Base-by-base conservation (phyloP, 2,888 invertebrate genomes). In the Drosophila cognata region DNA sequence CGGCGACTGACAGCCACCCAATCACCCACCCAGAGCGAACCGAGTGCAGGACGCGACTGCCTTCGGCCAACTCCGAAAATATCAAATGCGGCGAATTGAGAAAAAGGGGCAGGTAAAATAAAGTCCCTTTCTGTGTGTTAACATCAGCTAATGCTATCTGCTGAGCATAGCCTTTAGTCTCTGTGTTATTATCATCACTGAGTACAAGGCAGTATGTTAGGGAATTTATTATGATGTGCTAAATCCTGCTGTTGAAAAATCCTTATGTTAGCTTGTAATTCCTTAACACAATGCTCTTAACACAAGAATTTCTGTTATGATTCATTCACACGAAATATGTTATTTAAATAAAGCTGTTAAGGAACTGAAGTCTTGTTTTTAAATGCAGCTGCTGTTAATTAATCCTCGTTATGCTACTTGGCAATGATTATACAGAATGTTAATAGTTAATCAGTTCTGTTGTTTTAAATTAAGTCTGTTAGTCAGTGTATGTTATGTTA, bases 61-160 rank as follows among this genome's bases (percentile, higher is more conserved):
- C 16, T 18, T 63, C 35, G 33, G 38, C 38, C 0, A 11, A 81
- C 81, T 79, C 79, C 79, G 79, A 79, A 81, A 61, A 60, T 4
- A 10, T 4, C 10, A 25, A 38, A 16, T 7, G 74, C 77, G 74
- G 81, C 79, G 81, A 79, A 79, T 77, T 68, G 55, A 8, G 13
- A 16, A 28, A 10, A 35, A 67, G 71, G 77, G 57, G 29, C 36
- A 13, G 16, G 5, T 16, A 11, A 13, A 38, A 36, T 11, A 16
- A 57, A 21, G 10, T 41, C 29, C 41, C 1, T 16, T n/a, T 36
- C 10, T n/a, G 36, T 38, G 38, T 38, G 38, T 38, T 38, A 38
- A 38, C 4, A 18, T 36, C 36, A 18, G 36, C 18, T 29, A 52
- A 52, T 13, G 50, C 36, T 58, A 28, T 16, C 8, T 18, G 21